Evolutionary conservation across 2,797 vertebrate species (phyloP), one percentile per base, ranked within the genome.

Genomic region (Austrolebias charrua): DNA sequence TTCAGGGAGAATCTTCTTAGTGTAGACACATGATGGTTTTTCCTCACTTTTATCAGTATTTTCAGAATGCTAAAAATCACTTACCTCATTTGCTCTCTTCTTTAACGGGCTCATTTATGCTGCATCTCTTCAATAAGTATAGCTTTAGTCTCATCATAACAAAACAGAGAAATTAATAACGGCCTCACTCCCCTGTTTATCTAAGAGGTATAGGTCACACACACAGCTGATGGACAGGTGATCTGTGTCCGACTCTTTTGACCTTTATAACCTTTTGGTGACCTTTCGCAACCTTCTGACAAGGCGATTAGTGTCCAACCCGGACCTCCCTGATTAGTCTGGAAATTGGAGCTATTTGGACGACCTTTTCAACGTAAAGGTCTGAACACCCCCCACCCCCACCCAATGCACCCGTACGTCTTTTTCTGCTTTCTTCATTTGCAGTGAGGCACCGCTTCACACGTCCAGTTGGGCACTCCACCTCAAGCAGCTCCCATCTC

Each of bases 361-460:
- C 66, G 84, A 90, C 89, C 89, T 90, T 90, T 90, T 88, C 85
- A 78, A 56, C 53, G 3, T 46, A 89, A 90, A 90, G 89, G 89
- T 90, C 86, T 85, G 35, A 61, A 24, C 24, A 24, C 80, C 63
- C 65, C 70, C 75, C 67, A 65, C 76, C 71, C 24, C 24, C 24
- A 24, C 3, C 24, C 24, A 24, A 57, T 66, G 16, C 76, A n/a
- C 76, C 58, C 13, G 6, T 55, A 35, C 66, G 59, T 63, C 52
- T 76, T 75, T 40, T 76, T 66, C 52, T 35, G 24, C 43, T 16
- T 29, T 55, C 66, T 78, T 86, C 62, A 74, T 71, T 78, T 79
- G 65, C 69, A 71, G 69, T 74, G 48, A 29, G n/a, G 42, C 58
- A 43, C 46, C 48, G 14, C 31, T 60, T 44, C 62, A 59, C 65